Conservation (phyloP, 2,797 vertebrate genomes). For the Eospalax fontanierii region DNA sequence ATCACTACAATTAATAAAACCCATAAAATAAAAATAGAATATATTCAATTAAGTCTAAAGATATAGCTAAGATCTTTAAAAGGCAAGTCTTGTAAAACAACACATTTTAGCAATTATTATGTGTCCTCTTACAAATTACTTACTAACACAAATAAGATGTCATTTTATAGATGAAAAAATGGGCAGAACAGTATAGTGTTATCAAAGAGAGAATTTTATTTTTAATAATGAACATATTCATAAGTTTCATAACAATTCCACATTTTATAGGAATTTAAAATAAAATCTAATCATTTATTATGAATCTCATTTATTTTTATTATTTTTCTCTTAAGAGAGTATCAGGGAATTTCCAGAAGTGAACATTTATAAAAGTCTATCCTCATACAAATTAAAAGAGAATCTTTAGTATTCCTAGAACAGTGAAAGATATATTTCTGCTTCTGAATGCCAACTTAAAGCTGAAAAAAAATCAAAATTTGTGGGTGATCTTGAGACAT, state of each 20-base stretch:
- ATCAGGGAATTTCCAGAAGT: not conserved
- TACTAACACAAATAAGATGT: conserved; percentile 52
- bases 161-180: conserved; percentile 59
- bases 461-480: conserved; percentile 51
- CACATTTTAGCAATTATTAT: conserved; percentile 61
- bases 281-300: not conserved
- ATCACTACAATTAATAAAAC: not conserved
- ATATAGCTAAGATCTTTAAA: conserved; percentile 67
- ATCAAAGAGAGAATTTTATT: conserved; percentile 54
- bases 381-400: conserved; percentile 1
- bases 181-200: conserved; percentile 67
- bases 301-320: conserved; percentile 21
- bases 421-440: conserved; percentile 17
- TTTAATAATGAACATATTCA: conserved; percentile 29
- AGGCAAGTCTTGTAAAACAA: not conserved
- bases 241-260: not conserved
- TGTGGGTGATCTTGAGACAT: conserved; percentile 66
- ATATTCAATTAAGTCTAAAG: not conserved
- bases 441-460: conserved; percentile 38
- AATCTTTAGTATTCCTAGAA: not conserved
- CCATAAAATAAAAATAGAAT: not conserved
- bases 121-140: conserved; percentile 63
- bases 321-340: not conserved
- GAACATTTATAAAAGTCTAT: not conserved
- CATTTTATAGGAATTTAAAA: conserved; percentile 30